Evolutionary conservation across 2,888 invertebrate genomes (phyloP).

Genomic region (Troides aeacus): DNA sequence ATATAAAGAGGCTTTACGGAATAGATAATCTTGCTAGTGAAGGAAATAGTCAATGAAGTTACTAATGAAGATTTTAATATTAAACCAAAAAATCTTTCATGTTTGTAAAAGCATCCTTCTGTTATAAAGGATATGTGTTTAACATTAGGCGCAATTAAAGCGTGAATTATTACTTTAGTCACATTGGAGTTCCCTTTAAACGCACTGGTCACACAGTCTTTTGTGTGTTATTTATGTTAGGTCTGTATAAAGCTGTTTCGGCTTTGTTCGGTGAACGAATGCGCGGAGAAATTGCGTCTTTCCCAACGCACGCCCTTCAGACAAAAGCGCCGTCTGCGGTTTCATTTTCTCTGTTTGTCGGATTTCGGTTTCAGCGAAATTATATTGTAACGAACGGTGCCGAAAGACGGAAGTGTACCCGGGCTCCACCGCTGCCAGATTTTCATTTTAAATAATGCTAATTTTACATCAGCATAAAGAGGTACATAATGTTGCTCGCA

Average conservation of each 20-base stretch:
- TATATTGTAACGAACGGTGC: conserved; percentile 21
- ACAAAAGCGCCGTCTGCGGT: conserved; percentile 27
- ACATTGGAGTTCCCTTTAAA: conserved; percentile 12
- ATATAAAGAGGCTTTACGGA: too few species aligned
- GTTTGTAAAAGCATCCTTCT: not conserved
- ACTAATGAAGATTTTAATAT: not conserved
- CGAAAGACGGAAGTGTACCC: conserved; percentile 10
- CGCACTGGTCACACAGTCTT: conserved; percentile 20
- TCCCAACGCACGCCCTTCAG: conserved; percentile 26
- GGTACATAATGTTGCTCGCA: conserved; percentile 4
- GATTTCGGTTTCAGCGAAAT: conserved; percentile 14
- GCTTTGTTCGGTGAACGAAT: conserved; percentile 26
- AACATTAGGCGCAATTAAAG: conserved; percentile 8
- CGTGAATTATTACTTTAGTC: conserved; percentile 4
- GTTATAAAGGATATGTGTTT: not conserved
- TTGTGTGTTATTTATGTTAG: conserved; percentile 25
- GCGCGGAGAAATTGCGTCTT: conserved; percentile 26
- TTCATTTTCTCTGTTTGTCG: conserved; percentile 16
- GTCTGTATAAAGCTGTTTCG: conserved; percentile 26
- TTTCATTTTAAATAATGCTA: conserved; percentile 6
- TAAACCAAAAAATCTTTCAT: not conserved
- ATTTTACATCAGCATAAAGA: conserved; percentile 5
- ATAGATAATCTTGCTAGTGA: too few species aligned
- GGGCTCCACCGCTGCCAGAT: not conserved
- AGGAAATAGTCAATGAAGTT: too few species aligned